Evolutionary conservation across 2,888 invertebrate species (phyloP).

Genomic region (Hypercompe scribonia): DNA sequence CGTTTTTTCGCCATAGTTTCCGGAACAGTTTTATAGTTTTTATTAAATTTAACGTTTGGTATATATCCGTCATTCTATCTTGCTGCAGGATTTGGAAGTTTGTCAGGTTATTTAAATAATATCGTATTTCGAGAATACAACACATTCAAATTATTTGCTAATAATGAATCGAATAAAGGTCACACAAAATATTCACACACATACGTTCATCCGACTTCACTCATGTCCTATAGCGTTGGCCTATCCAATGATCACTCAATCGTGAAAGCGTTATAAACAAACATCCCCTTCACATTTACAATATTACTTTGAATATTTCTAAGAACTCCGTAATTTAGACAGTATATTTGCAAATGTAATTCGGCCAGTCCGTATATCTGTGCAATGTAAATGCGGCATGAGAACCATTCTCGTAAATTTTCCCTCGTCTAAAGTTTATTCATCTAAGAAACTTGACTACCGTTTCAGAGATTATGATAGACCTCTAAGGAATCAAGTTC

Average conservation of each 20-base stretch:
- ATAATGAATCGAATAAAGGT: too few species aligned
- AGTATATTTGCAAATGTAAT: background rate
- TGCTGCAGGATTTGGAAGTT: too few species aligned
- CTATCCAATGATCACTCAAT: background rate
- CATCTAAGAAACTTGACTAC: conserved; percentile 2
- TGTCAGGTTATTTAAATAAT: too few species aligned
- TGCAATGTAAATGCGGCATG: background rate
- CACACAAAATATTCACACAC: too few species aligned
- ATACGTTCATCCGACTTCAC: too few species aligned
- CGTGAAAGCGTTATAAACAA: background rate
- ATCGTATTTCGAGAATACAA: too few species aligned
- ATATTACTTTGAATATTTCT: background rate
- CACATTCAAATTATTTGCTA: too few species aligned
- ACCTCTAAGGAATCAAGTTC: background rate
- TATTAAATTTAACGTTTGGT: too few species aligned
- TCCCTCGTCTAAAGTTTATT: conserved; percentile 12
- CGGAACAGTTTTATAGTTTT: too few species aligned
- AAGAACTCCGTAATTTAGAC: background rate
- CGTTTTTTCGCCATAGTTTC: too few species aligned
- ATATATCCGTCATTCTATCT: too few species aligned
- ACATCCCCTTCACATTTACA: background rate
- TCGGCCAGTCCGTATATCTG: background rate
- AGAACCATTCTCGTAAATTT: conserved; percentile 6
- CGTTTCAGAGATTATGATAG: background rate
- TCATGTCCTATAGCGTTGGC: too few species aligned